These are phyloP conservation scores for Teinopalpus imperialis DNA, from an alignment of 2,888 invertebrate species.

Conservation along the genomic window DNA sequence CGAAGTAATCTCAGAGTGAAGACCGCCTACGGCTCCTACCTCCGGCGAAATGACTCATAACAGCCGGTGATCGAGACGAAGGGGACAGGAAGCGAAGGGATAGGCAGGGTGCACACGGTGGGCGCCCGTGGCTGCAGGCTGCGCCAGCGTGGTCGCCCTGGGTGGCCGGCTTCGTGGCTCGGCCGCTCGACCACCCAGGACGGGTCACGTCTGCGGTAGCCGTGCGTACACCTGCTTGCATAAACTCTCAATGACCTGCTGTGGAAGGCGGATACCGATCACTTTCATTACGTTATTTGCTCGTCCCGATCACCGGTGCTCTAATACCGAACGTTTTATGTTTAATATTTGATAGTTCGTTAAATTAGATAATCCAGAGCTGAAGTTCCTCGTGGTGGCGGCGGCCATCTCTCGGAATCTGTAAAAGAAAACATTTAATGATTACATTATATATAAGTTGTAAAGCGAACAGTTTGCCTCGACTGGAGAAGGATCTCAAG, in stretches of 20 bases:
- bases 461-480: no score
- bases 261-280: background rate
- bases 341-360: no score
- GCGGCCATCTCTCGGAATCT: background rate
- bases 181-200: conserved; percentile 40
- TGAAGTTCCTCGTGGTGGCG: background rate
- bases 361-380: no score
- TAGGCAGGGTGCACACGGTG: conserved; percentile 56
- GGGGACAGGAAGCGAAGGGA: conserved; percentile 8
- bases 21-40: conserved; percentile 7
- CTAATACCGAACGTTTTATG: background rate
- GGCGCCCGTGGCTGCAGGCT: conserved; percentile 72
- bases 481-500: no score
- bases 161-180: conserved; percentile 35
- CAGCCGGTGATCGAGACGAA: conserved; percentile 19
- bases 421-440: conserved; percentile 7
- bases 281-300: background rate
- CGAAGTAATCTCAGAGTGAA: no score
- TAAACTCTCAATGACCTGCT: conserved; percentile 13
- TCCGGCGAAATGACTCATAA: conserved; percentile 62
- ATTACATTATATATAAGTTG: no score
- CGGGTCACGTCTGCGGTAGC: conserved; percentile 53
- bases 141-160: conserved; percentile 52
- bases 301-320: conserved; percentile 37
- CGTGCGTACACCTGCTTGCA: conserved; percentile 50